Evolutionary conservation across 2,888 invertebrate genomes (phyloP).

Genomic region (Eretmocerus hayati): DNA sequence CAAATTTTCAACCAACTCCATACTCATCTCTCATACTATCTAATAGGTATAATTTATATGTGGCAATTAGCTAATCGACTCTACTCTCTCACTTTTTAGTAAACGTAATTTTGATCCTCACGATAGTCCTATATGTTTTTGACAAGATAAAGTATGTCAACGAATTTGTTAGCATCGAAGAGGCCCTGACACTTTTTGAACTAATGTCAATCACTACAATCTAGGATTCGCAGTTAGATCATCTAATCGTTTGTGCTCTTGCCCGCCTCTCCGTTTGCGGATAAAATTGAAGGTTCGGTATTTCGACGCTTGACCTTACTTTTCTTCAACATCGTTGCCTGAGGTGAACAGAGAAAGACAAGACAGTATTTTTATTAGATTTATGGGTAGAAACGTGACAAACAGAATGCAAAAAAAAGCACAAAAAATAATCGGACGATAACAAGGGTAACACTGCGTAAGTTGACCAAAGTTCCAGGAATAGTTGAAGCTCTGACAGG

Average conservation of each 20-base stretch:
- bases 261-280: slow-evolving; percentile 65
- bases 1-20: too few species aligned
- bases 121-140: too few species aligned
- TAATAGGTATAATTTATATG: neutral
- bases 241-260: slow-evolving; percentile 57
- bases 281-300: slow-evolving; percentile 71
- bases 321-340: slow-evolving; percentile 99
- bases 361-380: slow-evolving; percentile 18
- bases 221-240: neutral
- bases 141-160: too few species aligned
- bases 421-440: neutral
- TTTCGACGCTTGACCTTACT: slow-evolving; percentile 95
- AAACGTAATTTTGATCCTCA: neutral
- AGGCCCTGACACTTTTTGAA: too few species aligned
- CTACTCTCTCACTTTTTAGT: neutral
- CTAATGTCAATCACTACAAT: too few species aligned
- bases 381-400: neutral
- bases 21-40: too few species aligned
- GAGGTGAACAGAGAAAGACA: slow-evolving; percentile 47
- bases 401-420: neutral
- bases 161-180: too few species aligned
- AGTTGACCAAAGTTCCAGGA: too few species aligned
- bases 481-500: too few species aligned
- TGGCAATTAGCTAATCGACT: neutral
- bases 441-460: too few species aligned